phyloP scores from a whole-genome alignment of 2,888 invertebrate species.

The Pterostichus madidus region DNA sequence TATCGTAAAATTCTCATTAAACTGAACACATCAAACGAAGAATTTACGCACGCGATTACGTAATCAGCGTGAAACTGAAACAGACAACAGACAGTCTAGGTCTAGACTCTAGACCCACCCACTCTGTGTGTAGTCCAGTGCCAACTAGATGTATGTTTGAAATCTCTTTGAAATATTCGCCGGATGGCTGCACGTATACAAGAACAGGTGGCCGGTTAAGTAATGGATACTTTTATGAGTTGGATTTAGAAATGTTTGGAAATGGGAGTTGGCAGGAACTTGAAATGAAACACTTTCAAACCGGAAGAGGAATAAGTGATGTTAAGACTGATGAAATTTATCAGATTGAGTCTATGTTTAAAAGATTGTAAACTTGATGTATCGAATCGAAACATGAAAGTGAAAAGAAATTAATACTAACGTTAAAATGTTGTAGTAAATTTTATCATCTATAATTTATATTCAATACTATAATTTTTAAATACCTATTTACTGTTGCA shows the following conservation, averaged over 20 bases:
- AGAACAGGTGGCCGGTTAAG: neutral
- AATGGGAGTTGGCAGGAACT: too few relatives aligned
- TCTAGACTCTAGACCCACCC: constrained; percentile 24
- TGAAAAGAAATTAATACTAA: too few relatives aligned
- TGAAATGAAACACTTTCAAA: constrained; percentile 18
- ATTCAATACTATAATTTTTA: too few relatives aligned
- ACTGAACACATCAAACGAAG: constrained; percentile 30
- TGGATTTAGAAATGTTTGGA: constrained; percentile 11
- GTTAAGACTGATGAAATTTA: too few relatives aligned
- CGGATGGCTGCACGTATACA: neutral
- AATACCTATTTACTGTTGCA: too few relatives aligned
- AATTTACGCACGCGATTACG: constrained; percentile 46
- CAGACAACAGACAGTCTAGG: constrained; percentile 17
- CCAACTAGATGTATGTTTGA: constrained; percentile 24
- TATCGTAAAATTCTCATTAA: constrained; percentile 53
- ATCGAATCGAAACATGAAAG: too few relatives aligned
- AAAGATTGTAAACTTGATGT: too few relatives aligned
- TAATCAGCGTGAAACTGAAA: constrained; percentile 12
- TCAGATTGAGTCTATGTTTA: too few relatives aligned
- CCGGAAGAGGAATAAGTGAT: neutral
- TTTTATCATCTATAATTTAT: too few relatives aligned
- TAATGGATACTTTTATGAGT: neutral
- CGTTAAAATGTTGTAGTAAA: too few relatives aligned
- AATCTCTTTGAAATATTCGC: constrained; percentile 12
- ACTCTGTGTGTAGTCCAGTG: constrained; percentile 4